Conservation (phyloP, 2,113 vertebrate genomes). For the Catharus bicknelli region DNA sequence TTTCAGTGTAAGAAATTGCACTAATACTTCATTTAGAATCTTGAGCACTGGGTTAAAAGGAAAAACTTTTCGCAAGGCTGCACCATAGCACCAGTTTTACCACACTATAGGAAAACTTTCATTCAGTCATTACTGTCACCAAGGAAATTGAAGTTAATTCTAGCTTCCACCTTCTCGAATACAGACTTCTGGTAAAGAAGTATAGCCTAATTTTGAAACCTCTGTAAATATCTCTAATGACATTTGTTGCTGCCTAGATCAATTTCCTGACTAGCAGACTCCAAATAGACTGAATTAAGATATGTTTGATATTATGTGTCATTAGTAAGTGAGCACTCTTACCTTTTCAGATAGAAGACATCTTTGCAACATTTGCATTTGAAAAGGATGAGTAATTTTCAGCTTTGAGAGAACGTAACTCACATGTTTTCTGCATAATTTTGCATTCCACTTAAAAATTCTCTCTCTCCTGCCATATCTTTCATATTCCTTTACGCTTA, state of each 20-base stretch:
- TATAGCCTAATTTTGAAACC: conserved; percentile 39
- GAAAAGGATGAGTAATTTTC: conserved; percentile 73
- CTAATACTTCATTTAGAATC: neutral
- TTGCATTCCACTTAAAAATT: conserved; percentile 63
- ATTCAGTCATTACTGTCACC: conserved; percentile 8
- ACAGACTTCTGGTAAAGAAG: conserved; percentile 30
- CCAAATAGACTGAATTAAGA: conserved; percentile 60
- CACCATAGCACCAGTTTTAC: neutral
- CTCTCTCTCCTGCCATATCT: conserved; percentile 44
- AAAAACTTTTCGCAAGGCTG: neutral
- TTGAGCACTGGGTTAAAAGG: neutral
- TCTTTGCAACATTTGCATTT: conserved; percentile 75
- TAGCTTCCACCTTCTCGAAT: conserved; percentile 26
- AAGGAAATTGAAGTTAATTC: conserved; percentile 40
- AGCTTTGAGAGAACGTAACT: conserved; percentile 57
- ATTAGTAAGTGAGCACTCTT: conserved; percentile 62
- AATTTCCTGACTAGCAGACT: conserved; percentile 48
- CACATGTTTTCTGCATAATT: conserved; percentile 57
- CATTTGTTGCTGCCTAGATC: conserved; percentile 30
- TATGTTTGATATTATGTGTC: conserved; percentile 35
- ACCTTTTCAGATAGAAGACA: conserved; percentile 62
- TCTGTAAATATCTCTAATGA: conserved; percentile 49
- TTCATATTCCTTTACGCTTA: conserved; percentile 50
- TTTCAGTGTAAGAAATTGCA: neutral
- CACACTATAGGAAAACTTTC: neutral